Evolutionary conservation across 2,888 invertebrate genomes (phyloP), one percentile per base, ranked within the genome.

Genomic region (Plebejus anna): DNA sequence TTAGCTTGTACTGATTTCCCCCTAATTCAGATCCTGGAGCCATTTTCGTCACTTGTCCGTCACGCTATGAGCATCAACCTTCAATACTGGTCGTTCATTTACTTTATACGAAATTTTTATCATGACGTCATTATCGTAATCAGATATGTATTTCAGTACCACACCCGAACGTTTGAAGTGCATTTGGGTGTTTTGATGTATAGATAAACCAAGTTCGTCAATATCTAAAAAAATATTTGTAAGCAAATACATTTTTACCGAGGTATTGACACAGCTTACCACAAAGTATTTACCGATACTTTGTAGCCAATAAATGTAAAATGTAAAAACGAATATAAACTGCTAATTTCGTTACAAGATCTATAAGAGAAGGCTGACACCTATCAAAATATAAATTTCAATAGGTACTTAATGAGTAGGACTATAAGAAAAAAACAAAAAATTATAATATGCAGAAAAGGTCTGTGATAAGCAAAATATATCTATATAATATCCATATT

Each of bases 1-100:
- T 86, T 16, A 90, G 77, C 4, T 81, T 81, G 77, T 88, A 86
- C 13, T 47, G 75, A 42, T 61, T 75, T 16, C 70, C 77, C 13
- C 36, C 51, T 38, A 16, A 22, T 73, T 73, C 71, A 42, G 16
- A 9, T 42, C n/a, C 22, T 7, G 73, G 32, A 51, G 55, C 32
- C 73, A 73, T 73, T 72, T 47, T 73, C 28, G 72, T 4, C 72
- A 51, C 71, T 47, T 72, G 22, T 28, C 55, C 73, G 55, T 51
- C 51, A 51, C 28, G 32, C 28, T 73, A 16, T 51, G 22, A 51
- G 28, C 28, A 7, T 55, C 11, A 16, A 73, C 28, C 11, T 16
- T 32, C 22, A 22, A 71, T 66, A 66, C 22, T 7, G 11, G 32
- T 5, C 4, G 32, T 55, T 16, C 32, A 16, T 73, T 73, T 55